Base-by-base conservation (phyloP, 2,797 vertebrate species). In the Dendrocincla fuliginosa region DNA sequence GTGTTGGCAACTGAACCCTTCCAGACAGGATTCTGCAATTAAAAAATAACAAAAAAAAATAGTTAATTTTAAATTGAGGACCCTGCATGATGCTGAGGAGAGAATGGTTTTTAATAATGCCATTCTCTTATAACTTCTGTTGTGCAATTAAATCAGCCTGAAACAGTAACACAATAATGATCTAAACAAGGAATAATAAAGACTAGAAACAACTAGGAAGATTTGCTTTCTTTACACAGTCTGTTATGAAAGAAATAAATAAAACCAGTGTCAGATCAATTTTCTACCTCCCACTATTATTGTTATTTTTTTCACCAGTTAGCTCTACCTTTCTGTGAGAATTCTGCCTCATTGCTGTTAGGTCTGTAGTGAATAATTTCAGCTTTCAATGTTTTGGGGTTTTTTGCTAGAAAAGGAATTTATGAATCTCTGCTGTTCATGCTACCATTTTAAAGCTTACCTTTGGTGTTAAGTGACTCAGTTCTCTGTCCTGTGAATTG, bases 211-310 rank as follows among this genome's bases (percentile, higher is more conserved):
- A 89, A 33, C 28, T 47, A 65, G 59, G 30, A 79, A 82, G 15
- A 73, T 56, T 82, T 7, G 0, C 22, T 85, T 63, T 90, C 67
- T 79, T 87, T 80, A 68, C 9, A 39, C 44, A 80, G 5, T 41
- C 70, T 63, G 28, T 68, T 93, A 64, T 57, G 56, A 94, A 75
- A 92, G 83, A 92, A 87, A 90, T 78, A 87, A 75, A 68, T 79
- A 60, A 70, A 78, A 4, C 2, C 19, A 42, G 14, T 35, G 33
- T 78, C 78, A 49, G 53, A 77, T 80, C 52, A 46, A 5, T 87
- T 71, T 77, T 63, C 47, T 39, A 37, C 75, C 78, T 89, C 82
- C 47, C 52, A 28, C 49, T 57, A 60, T 56, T 89, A 24, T 32
- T 84, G 35, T 63, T 83, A 41, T 41, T 42, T 82, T 75, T 91